Conservation (phyloP, 2,113 vertebrate species). For the Cryptomyrus ogoouensis region DNA sequence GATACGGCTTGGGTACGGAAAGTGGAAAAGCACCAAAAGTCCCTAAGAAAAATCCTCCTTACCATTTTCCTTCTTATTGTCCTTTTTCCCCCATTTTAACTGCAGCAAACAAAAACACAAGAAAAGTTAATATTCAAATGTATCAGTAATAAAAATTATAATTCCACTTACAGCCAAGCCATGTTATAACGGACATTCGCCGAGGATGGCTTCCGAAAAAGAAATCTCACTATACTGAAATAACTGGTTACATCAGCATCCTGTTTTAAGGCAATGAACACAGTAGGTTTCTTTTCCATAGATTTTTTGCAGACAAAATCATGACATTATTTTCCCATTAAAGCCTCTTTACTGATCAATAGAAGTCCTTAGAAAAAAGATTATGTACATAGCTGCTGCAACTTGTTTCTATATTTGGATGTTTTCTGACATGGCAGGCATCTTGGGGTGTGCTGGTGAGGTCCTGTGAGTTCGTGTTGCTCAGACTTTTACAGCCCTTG, state of each 20-base stretch:
- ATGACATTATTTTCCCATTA: not conserved
- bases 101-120: not conserved
- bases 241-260: not conserved
- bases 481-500: not conserved
- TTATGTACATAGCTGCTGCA: not conserved
- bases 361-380: not conserved
- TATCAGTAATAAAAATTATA: not conserved
- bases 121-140: not conserved
- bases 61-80: not conserved
- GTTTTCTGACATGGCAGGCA: not conserved
- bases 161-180: not conserved
- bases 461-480: not conserved
- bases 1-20: not conserved
- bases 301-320: not conserved
- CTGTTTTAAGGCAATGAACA: not conserved
- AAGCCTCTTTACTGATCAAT: not conserved
- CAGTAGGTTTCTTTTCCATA: not conserved
- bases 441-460: not conserved
- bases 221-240: not conserved
- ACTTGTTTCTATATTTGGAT: not conserved
- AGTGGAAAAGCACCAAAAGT: not conserved
- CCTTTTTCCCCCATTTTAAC: conserved; percentile 9
- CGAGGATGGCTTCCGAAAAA: not conserved
- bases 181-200: not conserved
- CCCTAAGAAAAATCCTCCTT: not conserved